Conservation (phyloP, 2,888 invertebrate genomes). For the Drosophila emarginata region DNA sequence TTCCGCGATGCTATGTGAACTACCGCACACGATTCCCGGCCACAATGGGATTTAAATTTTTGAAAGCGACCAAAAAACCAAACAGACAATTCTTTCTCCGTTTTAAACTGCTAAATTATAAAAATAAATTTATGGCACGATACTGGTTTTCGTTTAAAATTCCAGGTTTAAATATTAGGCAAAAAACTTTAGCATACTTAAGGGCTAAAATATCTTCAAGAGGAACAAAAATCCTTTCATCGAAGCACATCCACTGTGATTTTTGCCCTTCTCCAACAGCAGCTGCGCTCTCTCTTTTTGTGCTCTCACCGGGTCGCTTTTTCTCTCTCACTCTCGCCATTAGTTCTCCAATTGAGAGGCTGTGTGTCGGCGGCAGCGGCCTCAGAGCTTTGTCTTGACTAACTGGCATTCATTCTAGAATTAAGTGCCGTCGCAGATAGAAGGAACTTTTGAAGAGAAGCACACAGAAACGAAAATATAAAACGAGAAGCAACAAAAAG, state of each 20-base stretch:
- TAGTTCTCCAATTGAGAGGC: constrained; percentile 45
- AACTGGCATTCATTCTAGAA: constrained; percentile 76
- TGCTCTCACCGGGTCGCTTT: constrained; percentile 2
- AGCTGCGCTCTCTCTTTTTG: constrained; percentile 25
- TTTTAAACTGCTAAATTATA: too few relatives aligned
- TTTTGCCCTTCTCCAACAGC: constrained; percentile 10
- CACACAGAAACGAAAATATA: constrained; percentile 1
- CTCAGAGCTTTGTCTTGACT: constrained; percentile 54
- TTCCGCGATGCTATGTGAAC: constrained; percentile 8
- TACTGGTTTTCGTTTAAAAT: too few relatives aligned
- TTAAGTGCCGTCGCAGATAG: constrained; percentile 81
- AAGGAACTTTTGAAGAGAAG: constrained; percentile 69
- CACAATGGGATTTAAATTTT: constrained; percentile 39
- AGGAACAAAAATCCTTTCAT: background rate
- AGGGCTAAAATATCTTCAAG: background rate
- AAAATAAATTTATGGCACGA: too few relatives aligned
- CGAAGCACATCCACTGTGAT: background rate
- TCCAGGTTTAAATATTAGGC: too few relatives aligned
- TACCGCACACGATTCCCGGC: background rate
- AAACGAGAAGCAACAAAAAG: constrained; percentile 30
- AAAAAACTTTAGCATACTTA: constrained; percentile 13
- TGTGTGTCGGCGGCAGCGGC: constrained; percentile 43
- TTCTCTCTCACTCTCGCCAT: constrained; percentile 13
- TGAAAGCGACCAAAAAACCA: background rate
- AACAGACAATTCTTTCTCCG: background rate